Base-by-base conservation (phyloP, 2,797 vertebrate species). In the Gila robusta region DNA sequence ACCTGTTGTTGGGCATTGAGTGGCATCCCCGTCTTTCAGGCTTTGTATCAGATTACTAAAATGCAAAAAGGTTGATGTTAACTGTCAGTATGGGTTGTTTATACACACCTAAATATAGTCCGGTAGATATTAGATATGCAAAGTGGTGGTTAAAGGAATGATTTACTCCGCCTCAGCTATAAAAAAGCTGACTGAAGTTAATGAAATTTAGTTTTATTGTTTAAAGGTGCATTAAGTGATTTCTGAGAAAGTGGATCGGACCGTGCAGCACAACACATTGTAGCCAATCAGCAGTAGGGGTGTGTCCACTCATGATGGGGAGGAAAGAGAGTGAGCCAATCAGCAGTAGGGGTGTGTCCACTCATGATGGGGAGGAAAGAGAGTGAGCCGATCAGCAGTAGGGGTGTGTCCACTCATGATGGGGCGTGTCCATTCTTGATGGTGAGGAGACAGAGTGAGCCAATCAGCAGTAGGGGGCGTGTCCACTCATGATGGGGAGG, bases 1-100 rank as follows among this genome's bases (percentile, higher is more conserved):
- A 96, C 96, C 95, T 87, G 89, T 80, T 5, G 54, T 74, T 84
- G 93, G 93, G 88, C 96, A 97, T 19, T 11, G 89, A 10, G 94
- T 94, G 73, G 93, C 84, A 85, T 96, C 88, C 8, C 93, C 94
- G 0, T 93, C 88, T 86, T 91, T 93, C 84, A 96, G 90, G 89
- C 93, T 96, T 91, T 96, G 96, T 79, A 94, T 59, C 77, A 92
- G 88, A 67, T 87, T 78, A 83, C 93, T 94, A 56, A 86, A 90
- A 88, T 52, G 52, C 59, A 86, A 67, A 82, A 39, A 32, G 32
- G 5, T 39, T 66, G 26, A 56, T 35, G 62, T 21, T 44, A 67
- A 71, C n/a, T 28, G 74, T 32, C n/a, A 17, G 67, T 66, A 14
- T 44, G 26, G 28, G 23, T 71, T 54, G 44, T 44, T 70, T 49